Base-by-base conservation (phyloP, 2,888 invertebrate genomes). In the Luperina testacea region DNA sequence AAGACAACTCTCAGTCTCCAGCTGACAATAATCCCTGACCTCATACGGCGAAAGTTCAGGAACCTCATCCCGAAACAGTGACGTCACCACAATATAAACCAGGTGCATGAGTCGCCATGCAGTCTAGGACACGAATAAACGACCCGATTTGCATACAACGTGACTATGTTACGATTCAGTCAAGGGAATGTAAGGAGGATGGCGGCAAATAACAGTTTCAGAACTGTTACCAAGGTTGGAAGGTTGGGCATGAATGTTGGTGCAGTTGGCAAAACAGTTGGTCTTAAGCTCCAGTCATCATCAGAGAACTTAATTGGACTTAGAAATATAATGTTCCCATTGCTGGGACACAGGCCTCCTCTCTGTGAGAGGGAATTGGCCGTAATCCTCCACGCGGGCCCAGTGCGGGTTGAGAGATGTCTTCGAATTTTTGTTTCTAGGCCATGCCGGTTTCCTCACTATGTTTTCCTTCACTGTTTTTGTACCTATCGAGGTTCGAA, bases 31-130 rank as follows among this genome's bases (percentile, higher is more conserved):
- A 17, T 24, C 63, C 59, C 24, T 51, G 20, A 67, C 11, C 24
- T 15, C 27, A 24, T 9, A 32, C 48, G 15, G 2, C 20, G 20
- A 38, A 70, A 38, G 32, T 64, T 27, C 48, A 57, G 24, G 45
- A 45, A 68, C 51, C 38, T 27, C 42, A 68, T 82, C 81, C 77
- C 38, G 32, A 59, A 42, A 24, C 6, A 2, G 11, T 81, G 82
- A 81, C 51, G 69, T 72, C 72, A 82, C 32, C 20, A 5, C 2
- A 61, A 81, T 81, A 59, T 65, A 59, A 67, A 61, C 72, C 74
- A 82, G 82, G 77, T 83, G 61, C 80, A 45, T 15, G 9, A 4
- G 79, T 72, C 84, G 84, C 76, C 84, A 32, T 53, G 80, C 84
- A 80, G 83, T 83, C 83, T 83, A 76, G 70, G 72, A 45, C 67